phyloP scores from a whole-genome alignment of 2,797 vertebrate genomes.

The Poecilia velifera region DNA sequence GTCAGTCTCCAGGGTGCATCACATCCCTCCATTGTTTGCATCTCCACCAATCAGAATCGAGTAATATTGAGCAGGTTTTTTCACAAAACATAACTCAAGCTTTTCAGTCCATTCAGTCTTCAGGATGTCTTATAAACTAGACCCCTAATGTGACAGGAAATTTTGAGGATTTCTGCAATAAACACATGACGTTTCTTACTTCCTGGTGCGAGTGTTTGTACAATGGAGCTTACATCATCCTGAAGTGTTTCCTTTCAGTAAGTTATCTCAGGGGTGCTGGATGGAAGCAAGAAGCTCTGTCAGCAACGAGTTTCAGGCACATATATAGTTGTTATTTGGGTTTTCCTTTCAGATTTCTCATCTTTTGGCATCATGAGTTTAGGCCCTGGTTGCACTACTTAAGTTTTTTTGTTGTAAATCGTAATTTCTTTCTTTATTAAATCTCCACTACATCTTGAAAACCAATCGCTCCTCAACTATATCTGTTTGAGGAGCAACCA shows the following conservation, averaged over 20 bases:
- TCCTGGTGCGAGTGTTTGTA: neutral
- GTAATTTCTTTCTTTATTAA: neutral
- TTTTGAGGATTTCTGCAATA: neutral
- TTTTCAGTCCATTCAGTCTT: neutral
- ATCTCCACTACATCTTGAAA: too few relatives aligned
- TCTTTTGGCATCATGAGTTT: neutral
- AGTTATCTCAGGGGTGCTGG: neutral
- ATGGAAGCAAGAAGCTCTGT: neutral
- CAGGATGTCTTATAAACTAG: neutral
- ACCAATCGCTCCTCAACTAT: too few relatives aligned
- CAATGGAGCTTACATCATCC: neutral
- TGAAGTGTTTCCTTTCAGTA: neutral
- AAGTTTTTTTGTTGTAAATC: neutral
- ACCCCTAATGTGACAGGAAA: neutral
- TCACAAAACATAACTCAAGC: neutral
- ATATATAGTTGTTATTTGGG: neutral
- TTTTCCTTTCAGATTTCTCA: neutral
- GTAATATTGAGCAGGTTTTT: neutral
- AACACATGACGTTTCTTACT: neutral
- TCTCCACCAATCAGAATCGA: slow-evolving; percentile 10
- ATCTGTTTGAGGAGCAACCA: too few relatives aligned
- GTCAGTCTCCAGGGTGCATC: slow-evolving; percentile 6
- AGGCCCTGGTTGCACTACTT: neutral
- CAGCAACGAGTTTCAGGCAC: neutral
- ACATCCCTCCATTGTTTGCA: slow-evolving; percentile 44